A percentile compares a stretch with the other conserved stretches of the same genome.
Conservation (phyloP, 1,140 invertebrate species). For the Atta cephalotes region DNA sequence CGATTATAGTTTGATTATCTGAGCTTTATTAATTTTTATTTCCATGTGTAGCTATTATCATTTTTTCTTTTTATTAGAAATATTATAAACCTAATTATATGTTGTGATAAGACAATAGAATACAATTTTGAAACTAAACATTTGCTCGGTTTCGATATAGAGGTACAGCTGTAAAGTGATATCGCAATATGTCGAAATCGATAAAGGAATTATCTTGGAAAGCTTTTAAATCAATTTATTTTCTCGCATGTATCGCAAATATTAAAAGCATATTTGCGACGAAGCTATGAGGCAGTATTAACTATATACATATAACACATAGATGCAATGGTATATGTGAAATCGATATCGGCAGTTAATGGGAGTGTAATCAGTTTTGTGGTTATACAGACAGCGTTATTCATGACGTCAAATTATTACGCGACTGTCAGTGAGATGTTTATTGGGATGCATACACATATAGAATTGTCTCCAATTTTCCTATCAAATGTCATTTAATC, state of each 20-base stretch:
- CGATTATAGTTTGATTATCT: neutral
- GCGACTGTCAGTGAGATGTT: slow-evolving; percentile 53
- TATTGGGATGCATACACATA: slow-evolving; percentile 25
- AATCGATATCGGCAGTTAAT: slow-evolving; percentile 64
- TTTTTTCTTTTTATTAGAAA: slow-evolving; percentile 4
- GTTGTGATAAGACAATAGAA: slow-evolving; percentile 22
- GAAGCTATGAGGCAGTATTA: slow-evolving; percentile 34
- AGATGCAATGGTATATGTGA: slow-evolving; percentile 36
- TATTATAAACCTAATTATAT: neutral
- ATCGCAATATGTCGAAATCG: slow-evolving; percentile 37
- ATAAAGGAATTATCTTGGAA: slow-evolving; percentile 57
- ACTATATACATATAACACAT: neutral
- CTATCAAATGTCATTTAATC: slow-evolving; percentile 37
- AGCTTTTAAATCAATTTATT: slow-evolving; percentile 64
- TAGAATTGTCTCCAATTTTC: slow-evolving; percentile 29
- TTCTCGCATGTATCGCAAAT: slow-evolving; percentile 51
- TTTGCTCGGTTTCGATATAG: neutral
- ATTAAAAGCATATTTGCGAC: slow-evolving; percentile 60
- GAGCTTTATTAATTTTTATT: neutral
- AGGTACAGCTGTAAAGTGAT: slow-evolving; percentile 18
- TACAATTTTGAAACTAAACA: slow-evolving; percentile 23
- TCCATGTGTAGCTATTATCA: neutral
- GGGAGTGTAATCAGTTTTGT: slow-evolving; percentile 56
- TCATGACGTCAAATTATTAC: slow-evolving; percentile 59
- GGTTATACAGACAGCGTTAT: slow-evolving; percentile 49